These are phyloP conservation scores for Arctia plantaginis DNA, from an alignment of 2,888 invertebrate species.

Conservation along the genomic window DNA sequence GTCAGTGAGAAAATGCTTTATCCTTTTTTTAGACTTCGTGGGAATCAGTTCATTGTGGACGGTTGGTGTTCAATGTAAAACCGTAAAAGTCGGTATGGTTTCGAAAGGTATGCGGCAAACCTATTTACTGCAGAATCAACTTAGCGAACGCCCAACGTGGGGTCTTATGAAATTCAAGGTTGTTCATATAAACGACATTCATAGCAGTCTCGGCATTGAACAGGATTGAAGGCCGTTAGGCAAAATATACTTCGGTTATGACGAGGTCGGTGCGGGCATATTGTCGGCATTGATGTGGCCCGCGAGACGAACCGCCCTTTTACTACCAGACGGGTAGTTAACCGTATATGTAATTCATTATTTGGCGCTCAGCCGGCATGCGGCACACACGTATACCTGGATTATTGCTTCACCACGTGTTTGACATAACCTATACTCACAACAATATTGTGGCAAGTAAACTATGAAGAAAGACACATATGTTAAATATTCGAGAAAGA, in stretches of 20 bases:
- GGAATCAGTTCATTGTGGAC: conserved; percentile 1
- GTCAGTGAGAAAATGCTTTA: not conserved
- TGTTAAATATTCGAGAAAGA: conserved; percentile 8
- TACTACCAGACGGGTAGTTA: conserved; percentile 47
- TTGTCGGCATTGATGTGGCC: conserved; percentile 57
- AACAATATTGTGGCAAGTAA: not conserved
- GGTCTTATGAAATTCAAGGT: conserved; percentile 51
- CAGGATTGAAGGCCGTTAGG: conserved; percentile 56
- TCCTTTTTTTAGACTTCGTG: not conserved
- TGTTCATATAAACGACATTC: conserved; percentile 53
- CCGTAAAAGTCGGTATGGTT: not conserved
- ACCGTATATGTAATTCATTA: conserved; percentile 59
- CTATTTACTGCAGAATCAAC: conserved; percentile 17
- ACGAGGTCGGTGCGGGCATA: conserved; percentile 50
- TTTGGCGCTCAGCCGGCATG: conserved; percentile 56
- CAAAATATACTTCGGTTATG: conserved; percentile 54
- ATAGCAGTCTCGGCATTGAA: conserved; percentile 61
- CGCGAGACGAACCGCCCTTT: conserved; percentile 47
- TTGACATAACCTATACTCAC: conserved; percentile 16
- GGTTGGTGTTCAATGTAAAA: conserved; percentile 7
- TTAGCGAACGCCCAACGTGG: conserved; percentile 43
- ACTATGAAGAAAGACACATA: conserved; percentile 9
- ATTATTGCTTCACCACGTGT: conserved; percentile 10
- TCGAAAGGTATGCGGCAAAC: conserved; percentile 12
- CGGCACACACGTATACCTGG: conserved; percentile 31